These are phyloP conservation scores for Anser cygnoides DNA, from an alignment of 2,113 vertebrate species.

Conservation along the genomic window DNA sequence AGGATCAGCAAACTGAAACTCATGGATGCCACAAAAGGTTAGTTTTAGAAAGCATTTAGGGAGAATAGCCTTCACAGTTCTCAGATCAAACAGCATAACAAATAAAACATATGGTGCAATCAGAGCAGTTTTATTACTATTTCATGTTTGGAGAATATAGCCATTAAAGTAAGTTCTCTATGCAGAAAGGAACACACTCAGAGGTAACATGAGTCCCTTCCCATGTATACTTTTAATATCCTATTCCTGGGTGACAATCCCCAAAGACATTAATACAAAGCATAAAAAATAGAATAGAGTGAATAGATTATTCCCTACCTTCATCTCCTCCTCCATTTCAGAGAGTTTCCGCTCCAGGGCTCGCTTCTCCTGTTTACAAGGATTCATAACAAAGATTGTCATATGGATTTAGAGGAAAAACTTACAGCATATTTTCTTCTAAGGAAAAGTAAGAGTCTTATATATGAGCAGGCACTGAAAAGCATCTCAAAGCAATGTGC, in stretches of 20 bases:
- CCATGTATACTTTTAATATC: background rate
- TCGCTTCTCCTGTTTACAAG: conserved; percentile 87
- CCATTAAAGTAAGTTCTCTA: background rate
- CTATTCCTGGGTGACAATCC: background rate
- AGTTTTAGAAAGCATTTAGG: conserved; percentile 1
- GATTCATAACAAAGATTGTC: conserved; percentile 21
- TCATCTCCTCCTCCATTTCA: conserved; percentile 96
- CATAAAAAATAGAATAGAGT: background rate
- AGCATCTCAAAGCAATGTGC: background rate
- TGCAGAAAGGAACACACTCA: background rate
- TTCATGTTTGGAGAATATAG: background rate
- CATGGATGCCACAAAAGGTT: conserved; percentile 22
- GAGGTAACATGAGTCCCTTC: background rate
- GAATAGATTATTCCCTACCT: conserved; percentile 79
- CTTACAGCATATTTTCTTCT: background rate
- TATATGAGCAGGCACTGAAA: background rate
- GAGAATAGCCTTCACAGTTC: conserved; percentile 5
- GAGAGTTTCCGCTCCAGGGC: conserved; percentile 93
- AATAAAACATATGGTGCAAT: background rate
- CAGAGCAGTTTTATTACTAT: background rate
- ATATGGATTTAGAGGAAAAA: background rate
- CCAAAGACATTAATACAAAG: background rate
- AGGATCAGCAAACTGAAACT: conserved; percentile 32
- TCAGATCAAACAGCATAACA: background rate
- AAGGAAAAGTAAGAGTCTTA: background rate